Evolutionary conservation across 2,113 vertebrate species (phyloP), one percentile per base, ranked within the genome.

Genomic region (Gallinago paraguaiae): DNA sequence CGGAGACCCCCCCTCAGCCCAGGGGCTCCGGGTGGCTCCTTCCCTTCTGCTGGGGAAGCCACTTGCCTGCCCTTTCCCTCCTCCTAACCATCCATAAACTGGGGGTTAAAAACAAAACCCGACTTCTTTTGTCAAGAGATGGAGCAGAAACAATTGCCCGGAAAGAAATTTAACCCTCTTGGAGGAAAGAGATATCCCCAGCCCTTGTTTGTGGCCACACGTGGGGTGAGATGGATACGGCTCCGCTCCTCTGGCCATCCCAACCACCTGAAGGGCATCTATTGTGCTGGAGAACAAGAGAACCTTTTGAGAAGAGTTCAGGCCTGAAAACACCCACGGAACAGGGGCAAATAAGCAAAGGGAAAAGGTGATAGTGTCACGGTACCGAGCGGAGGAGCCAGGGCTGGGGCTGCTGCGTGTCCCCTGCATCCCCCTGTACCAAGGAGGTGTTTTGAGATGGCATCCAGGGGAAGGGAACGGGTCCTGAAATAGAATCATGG

Each of bases 221-320:
- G 2, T 8, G 35, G 81, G n/a, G n/a, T 43, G 54, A 70, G 82
- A 54, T 61, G 68, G 88, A 69, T 65, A 8, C 27, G 15, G 82
- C 75, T 61, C 83, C 19, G 72, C 54, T 78, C 67, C 72, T 23
- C 1, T 2, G 9, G 89, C 70, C 85, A 46, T 56, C 48, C 37
- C 85, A 37, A 59, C 83, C 82, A 74, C 67, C 88, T 39, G 11
- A 28, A 90, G 90, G 92, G 54, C 88, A 92, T 7, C 75, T 54
- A 17, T 92, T 92, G 94, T 88, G 76, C 86, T 65, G 71, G 27
- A 37, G 82, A 90, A 93, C 92, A 93, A 90, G 6, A 37, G 92
- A 76, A 80, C 3, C 54, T 74, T 86, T 91, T 5, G 12, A 57
- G 51, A 81, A 67, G 77, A 70, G 77, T 1, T 85, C 82, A 77